Evolutionary conservation across 2,797 vertebrate species (phyloP), one percentile per base, ranked within the genome.

Genomic region (Caiman crocodilus): DNA sequence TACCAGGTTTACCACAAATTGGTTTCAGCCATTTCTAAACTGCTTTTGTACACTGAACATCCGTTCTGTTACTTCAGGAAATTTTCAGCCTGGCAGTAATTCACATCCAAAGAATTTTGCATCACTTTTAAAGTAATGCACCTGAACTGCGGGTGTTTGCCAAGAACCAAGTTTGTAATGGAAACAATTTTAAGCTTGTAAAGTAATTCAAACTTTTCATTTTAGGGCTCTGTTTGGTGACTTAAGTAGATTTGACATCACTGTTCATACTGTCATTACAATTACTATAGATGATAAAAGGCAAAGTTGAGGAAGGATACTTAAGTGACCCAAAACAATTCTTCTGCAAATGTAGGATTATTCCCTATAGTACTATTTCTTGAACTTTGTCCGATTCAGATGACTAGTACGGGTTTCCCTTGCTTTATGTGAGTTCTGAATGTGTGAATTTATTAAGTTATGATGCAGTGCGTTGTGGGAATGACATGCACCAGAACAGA

Each of bases 261-360:
- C 25, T 90, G 28, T 26, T 18, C 61, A 0, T 57, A 50, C 65
- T 88, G 67, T 60, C 57, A 93, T 84, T 16, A 56, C 60, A 94
- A 73, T 25, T 78, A 76, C 26, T 28, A 74, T 21, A 80, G 65
- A 71, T 21, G 91, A 89, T 76, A 93, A 85, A 32, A 86, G 74
- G n/a, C 87, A n/a, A 77, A 93, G 42, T 87, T 89, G 92, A 91
- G 92, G 61, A 91, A 73, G 42, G 87, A 17, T 77, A 92, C 90
- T 80, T 91, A 87, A 87, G 60, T 55, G 61, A 81, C 90, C 58
- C 76, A 91, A 79, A 91, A 60, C n/a, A 82, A 76, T 77, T 82
- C 77, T 50, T 77, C 64, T 58, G 4, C 6, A 88, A 88, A 60
- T 76, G 61, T 73, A 88, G 76, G 56, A 76, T 65, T 25, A 92